Base-by-base conservation (phyloP, 2,888 invertebrate species). In the Macropis europaea region DNA sequence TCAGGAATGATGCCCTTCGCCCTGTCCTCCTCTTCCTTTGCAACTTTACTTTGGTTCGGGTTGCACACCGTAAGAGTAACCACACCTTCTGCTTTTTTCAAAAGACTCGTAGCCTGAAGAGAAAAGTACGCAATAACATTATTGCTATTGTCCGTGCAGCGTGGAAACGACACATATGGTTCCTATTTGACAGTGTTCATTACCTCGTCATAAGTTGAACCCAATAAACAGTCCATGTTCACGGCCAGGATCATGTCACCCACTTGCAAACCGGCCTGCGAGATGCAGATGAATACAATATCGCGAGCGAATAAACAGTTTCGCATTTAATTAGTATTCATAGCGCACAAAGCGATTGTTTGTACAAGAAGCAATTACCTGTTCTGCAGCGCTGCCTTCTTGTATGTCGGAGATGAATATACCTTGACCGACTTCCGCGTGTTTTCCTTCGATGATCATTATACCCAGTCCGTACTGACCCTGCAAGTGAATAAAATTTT, bases 171-270 rank as follows among this genome's bases (percentile, higher is more conserved):
- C n/a, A n/a, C n/a, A n/a, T 15, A 52, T 19, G 11, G 5, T 7
- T 19, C 13, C 7, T 40, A 50, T 22, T 13, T 34, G n/a, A 57
- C 7, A 34, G 26, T 1, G n/a, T 45, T 19, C 19, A 19, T 57
- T 84, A 97, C 97, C 87, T 95, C 94, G 86, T 97, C 97, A 85
- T 97, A 97, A 87, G 94, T 96, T 77, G 95, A 94, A 77, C 96
- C 96, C 13, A 97, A 92, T 56, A 97, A 91, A 19, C 97, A 95
- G 86, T 99, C 97, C 85, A 96, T 95, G 91, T 99, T 99, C 50
- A 99, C 97, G 42, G 97, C 96, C 72, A 99, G 92, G 79, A 99
- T 95, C 95, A 99, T 97, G 91, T 99, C 99, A 73, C 99, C 99
- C 62, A 99, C 98, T 91, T 96, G 95, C 47, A 99, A 92, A 57